phyloP scores from a whole-genome alignment of 2,888 invertebrate species.

The Chironomus riparius region DNA sequence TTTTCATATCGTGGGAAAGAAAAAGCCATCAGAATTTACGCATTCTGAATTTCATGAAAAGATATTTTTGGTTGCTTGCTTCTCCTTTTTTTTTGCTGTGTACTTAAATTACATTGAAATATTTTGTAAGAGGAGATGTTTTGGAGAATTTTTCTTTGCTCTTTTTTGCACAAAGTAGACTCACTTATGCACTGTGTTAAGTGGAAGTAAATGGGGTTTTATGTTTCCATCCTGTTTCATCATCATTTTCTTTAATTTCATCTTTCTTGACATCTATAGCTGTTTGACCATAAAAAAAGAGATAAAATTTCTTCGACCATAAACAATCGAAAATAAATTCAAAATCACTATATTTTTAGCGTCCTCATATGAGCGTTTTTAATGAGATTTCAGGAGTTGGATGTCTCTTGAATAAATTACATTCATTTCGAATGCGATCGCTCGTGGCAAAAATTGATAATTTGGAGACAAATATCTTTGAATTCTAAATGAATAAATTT shows the following conservation, averaged over 20 bases:
- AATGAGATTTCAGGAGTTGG: background rate
- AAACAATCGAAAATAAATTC: background rate
- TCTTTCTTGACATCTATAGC: no score
- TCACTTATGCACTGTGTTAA: slow-evolving; percentile 3
- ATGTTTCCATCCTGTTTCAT: slow-evolving; percentile 20
- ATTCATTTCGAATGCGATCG: background rate
- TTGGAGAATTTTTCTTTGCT: background rate
- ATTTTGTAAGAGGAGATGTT: slow-evolving; percentile 9
- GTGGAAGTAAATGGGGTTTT: slow-evolving; percentile 22
- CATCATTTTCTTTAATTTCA: background rate
- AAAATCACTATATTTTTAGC: background rate
- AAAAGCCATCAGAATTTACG: slow-evolving; percentile 21
- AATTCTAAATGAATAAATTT: no score
- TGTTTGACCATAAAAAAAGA: background rate
- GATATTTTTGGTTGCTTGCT: background rate
- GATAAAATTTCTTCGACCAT: background rate
- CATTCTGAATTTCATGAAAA: slow-evolving; percentile 8
- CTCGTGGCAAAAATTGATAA: slow-evolving; percentile 2
- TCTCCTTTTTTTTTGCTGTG: slow-evolving; percentile 1
- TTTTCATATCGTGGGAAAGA: slow-evolving; percentile 18
- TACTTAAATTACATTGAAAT: slow-evolving; percentile 13
- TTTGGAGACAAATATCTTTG: background rate
- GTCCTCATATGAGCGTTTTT: background rate
- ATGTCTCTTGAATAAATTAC: background rate
- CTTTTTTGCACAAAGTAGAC: background rate